phyloP scores from a whole-genome alignment of 2,888 invertebrate genomes.

The Pseudococcus viburni region DNA sequence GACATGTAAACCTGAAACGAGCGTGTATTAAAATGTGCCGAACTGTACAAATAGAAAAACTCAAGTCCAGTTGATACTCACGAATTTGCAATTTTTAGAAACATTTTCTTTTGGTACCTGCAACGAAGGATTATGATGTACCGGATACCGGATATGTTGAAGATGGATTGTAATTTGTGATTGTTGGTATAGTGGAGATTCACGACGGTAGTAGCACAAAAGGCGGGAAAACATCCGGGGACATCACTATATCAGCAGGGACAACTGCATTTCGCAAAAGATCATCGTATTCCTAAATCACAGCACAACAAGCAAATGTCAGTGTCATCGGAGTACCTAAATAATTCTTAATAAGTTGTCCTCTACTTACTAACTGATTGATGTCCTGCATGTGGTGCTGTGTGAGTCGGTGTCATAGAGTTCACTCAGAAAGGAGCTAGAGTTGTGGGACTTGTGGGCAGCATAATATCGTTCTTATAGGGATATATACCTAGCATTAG shows the following conservation, averaged over 20 bases:
- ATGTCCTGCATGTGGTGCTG: constrained; percentile 53
- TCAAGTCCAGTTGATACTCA: not conserved
- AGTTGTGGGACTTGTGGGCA: constrained; percentile 58
- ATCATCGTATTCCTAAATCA: constrained; percentile 72
- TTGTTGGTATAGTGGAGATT: constrained; percentile 68
- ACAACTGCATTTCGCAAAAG: constrained; percentile 73
- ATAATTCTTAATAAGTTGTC: not conserved
- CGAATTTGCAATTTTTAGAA: constrained; percentile 62
- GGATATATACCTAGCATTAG: constrained; percentile 46
- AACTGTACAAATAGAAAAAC: constrained; percentile 72
- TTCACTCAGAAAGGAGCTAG: constrained; percentile 56
- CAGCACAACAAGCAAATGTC: not conserved
- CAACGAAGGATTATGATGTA: constrained; percentile 70
- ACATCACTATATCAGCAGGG: constrained; percentile 71
- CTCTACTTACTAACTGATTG: constrained; percentile 49
- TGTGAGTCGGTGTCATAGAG: constrained; percentile 57
- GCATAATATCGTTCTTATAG: constrained; percentile 59
- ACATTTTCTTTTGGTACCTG: constrained; percentile 64
- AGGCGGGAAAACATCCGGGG: constrained; percentile 68
- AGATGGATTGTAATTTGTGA: constrained; percentile 69
- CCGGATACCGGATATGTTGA: constrained; percentile 70
- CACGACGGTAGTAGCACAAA: constrained; percentile 77
- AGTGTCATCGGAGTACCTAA: not conserved
- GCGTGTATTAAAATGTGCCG: not conserved
- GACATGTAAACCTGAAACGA: constrained; percentile 75